Evolutionary conservation across 2,797 vertebrate species (phyloP).

Genomic region (Neomorphus geoffroyi): DNA sequence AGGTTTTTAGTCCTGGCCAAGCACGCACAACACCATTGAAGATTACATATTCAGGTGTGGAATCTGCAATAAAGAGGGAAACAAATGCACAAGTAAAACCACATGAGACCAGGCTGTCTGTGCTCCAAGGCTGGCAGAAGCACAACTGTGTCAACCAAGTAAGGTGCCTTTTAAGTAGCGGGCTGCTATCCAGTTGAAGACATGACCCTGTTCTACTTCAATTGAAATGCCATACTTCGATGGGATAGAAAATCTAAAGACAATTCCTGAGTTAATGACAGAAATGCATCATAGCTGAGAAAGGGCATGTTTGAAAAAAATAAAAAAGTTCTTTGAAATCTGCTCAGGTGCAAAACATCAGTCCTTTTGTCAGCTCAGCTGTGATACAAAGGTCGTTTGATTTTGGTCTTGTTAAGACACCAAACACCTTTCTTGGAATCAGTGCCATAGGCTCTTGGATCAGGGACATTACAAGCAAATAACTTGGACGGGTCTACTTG

Average conservation of each 20-base stretch:
- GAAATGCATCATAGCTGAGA: not conserved
- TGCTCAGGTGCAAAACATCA: not conserved
- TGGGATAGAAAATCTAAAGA: not conserved
- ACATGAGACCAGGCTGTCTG: conserved; percentile 2
- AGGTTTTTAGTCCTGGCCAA: not conserved
- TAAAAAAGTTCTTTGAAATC: not conserved
- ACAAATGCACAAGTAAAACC: conserved; percentile 33
- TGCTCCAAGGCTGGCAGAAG: conserved; percentile 28
- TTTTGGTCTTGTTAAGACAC: not conserved
- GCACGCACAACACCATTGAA: not conserved
- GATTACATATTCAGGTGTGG: conserved; percentile 54
- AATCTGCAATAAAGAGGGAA: conserved; percentile 53
- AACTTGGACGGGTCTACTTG: not conserved
- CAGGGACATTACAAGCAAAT: not conserved
- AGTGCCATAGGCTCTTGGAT: not conserved
- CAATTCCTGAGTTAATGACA: not conserved
- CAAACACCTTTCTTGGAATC: not conserved
- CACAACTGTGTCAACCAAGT: not conserved
- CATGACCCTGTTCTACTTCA: not conserved
- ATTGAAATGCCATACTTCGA: not conserved
- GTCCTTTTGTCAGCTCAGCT: not conserved
- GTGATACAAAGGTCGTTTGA: not conserved
- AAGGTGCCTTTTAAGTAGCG: conserved; percentile 1
- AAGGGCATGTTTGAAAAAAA: not conserved
- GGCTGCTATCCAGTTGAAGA: not conserved